Evolutionary conservation across 2,888 invertebrate genomes (phyloP).

Genomic region (Parnassius glacialis): DNA sequence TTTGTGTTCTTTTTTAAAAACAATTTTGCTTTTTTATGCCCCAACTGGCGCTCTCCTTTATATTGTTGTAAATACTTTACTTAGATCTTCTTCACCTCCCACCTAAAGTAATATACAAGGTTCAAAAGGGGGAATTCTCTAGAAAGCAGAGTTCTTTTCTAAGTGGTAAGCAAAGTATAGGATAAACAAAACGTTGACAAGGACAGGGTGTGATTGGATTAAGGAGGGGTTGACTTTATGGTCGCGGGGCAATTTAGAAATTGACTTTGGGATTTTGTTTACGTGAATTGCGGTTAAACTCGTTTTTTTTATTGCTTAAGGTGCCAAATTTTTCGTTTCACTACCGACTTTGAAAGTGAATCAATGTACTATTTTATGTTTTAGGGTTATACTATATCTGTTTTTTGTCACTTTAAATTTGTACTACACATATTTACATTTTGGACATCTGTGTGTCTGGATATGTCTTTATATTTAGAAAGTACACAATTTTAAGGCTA

Average conservation of each 20-base stretch:
- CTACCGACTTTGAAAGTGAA: constrained; percentile 49
- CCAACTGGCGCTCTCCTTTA: constrained; percentile 33
- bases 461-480: no score
- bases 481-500: no score
- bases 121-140: constrained; percentile 21
- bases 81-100: constrained; percentile 38
- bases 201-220: constrained; percentile 77
- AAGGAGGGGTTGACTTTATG: constrained; percentile 78
- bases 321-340: constrained; percentile 62
- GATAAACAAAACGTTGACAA: constrained; percentile 79
- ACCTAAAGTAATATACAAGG: not conserved
- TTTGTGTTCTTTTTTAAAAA: constrained; percentile 69
- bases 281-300: constrained; percentile 55
- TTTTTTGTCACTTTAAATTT: constrained; percentile 11
- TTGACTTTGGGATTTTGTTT: constrained; percentile 78
- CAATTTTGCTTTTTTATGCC: constrained; percentile 51
- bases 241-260: constrained; percentile 75
- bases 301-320: constrained; percentile 59
- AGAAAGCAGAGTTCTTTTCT: constrained; percentile 44
- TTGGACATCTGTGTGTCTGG: no score
- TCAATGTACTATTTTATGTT: constrained; percentile 42
- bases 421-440: no score
- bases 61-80: constrained; percentile 39
- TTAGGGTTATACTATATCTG: constrained; percentile 38
- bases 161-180: constrained; percentile 54